Base-by-base conservation (phyloP, 2,113 vertebrate species). In the Montifringilla adamsi region DNA sequence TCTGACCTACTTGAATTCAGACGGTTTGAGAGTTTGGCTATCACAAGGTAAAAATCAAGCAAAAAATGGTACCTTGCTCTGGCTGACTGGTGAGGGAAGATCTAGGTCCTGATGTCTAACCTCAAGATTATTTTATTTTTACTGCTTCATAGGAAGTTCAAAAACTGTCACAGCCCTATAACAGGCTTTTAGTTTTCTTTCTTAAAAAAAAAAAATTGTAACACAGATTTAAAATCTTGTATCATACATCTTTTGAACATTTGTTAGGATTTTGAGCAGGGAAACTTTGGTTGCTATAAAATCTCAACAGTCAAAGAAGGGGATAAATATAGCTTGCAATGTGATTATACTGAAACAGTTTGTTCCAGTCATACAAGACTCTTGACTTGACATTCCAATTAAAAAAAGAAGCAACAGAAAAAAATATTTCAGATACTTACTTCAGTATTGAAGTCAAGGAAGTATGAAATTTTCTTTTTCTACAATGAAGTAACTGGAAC, bases 321-420 rank as follows among this genome's bases (percentile, higher is more conserved):
- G 90, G 73, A 94, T 73, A 96, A 96, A 96, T 86, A 89, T 63
- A 97, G 77, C n/a, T 76, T 90, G 76, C 92, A 93, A 93, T 78
- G 70, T 56, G 67, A 91, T 94, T 89, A 95, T 55, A 94, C 63
- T 86, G 91, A 95, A 94, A 95, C 94, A 95, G 81, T 96, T 96
- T 97, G 95, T 96, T 89, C 94, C 84, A 90, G 84, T 90, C 91
- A 86, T 89, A 94, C 9, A 5, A 90, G 84, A 87, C 76, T 94
- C 88, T 86, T 89, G 69, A 89, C 81, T 93, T 96, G 94, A 84
- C 64, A 94, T 95, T 90, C 95, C 91, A 94, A 92, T 94, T 94
- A 67, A 94, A 96, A 94, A 92, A 94, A 79, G 69, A 86, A 93
- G 75, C 31, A 81, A 89, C 31, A 77, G 74, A 76, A 92, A 91